phyloP scores from a whole-genome alignment of 2,888 invertebrate species.

The Ellobium chinense region DNA sequence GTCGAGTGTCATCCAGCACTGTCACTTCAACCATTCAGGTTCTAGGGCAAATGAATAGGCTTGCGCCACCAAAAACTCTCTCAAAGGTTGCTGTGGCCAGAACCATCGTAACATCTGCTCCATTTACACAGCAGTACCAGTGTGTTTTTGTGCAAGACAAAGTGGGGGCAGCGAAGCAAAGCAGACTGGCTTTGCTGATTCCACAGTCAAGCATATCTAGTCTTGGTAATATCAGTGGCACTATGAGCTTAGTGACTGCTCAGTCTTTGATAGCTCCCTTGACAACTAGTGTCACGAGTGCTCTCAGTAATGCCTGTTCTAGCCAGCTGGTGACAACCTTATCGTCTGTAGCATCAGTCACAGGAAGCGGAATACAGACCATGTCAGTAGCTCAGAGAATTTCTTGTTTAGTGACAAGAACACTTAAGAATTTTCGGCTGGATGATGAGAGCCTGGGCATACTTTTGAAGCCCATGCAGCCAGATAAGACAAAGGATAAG shows the following conservation, averaged over 20 bases:
- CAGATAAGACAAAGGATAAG: no score
- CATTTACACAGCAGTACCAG: no score
- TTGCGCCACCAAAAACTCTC: no score
- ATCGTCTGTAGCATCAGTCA: not conserved
- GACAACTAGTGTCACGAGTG: not conserved
- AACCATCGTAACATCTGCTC: no score
- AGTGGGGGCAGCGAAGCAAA: not conserved
- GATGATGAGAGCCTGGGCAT: not conserved
- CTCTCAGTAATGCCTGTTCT: not conserved
- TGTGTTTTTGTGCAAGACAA: constrained; percentile 8
- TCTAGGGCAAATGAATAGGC: no score
- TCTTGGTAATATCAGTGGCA: not conserved
- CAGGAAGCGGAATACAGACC: not conserved
- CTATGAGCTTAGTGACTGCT: not conserved
- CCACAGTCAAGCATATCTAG: constrained; percentile 1
- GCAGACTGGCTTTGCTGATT: constrained; percentile 6
- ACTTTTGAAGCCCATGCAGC: no score
- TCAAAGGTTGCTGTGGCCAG: no score
- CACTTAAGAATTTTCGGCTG: not conserved
- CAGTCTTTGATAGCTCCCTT: not conserved
- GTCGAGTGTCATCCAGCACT: no score
- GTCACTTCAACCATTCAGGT: no score
- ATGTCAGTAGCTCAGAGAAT: not conserved
- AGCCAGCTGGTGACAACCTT: not conserved
- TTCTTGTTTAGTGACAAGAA: not conserved